These are phyloP conservation scores for Megaustenia siamemsis DNA, from an alignment of 2,888 invertebrate genomes.

Conservation along the genomic window DNA sequence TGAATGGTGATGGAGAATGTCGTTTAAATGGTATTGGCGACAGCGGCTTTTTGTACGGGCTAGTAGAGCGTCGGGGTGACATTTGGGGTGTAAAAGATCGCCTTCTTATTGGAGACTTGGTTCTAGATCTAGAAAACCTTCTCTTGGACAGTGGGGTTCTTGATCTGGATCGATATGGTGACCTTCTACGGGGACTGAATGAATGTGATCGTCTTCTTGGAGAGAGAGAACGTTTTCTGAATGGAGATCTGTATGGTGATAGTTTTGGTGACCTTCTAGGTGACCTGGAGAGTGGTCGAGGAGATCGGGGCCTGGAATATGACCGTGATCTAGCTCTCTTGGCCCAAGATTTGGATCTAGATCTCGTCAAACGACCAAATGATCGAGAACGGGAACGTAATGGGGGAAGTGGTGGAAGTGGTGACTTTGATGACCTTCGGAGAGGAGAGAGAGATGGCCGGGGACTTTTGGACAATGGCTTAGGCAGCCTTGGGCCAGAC, in stretches of 20 bases:
- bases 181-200: slow-evolving; percentile 43
- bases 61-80: slow-evolving; percentile 46
- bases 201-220: slow-evolving; percentile 58
- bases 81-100: slow-evolving; percentile 35
- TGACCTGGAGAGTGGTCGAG: slow-evolving; percentile 39
- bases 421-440: slow-evolving; percentile 36
- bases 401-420: slow-evolving; percentile 34
- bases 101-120: slow-evolving; percentile 23
- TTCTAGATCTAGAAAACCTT: slow-evolving; percentile 36
- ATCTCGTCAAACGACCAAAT: slow-evolving; percentile 61
- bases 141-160: slow-evolving; percentile 38
- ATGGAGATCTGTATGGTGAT: slow-evolving; percentile 44
- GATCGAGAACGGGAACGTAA: slow-evolving; percentile 57
- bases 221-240: slow-evolving; percentile 38
- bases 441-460: slow-evolving; percentile 33
- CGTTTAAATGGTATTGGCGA: slow-evolving; percentile 59
- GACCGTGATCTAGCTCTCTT: slow-evolving; percentile 58
- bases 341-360: slow-evolving; percentile 59
- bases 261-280: slow-evolving; percentile 30
- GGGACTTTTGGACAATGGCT: slow-evolving; percentile 23
- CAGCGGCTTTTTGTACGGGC: slow-evolving; percentile 54
- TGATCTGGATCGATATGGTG: slow-evolving; percentile 46
- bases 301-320: slow-evolving; percentile 57
- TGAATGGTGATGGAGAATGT: slow-evolving; percentile 56
- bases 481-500: slow-evolving; percentile 12